Base-by-base conservation (phyloP, 2,113 vertebrate genomes). In the Burhinus oedicnemus region DNA sequence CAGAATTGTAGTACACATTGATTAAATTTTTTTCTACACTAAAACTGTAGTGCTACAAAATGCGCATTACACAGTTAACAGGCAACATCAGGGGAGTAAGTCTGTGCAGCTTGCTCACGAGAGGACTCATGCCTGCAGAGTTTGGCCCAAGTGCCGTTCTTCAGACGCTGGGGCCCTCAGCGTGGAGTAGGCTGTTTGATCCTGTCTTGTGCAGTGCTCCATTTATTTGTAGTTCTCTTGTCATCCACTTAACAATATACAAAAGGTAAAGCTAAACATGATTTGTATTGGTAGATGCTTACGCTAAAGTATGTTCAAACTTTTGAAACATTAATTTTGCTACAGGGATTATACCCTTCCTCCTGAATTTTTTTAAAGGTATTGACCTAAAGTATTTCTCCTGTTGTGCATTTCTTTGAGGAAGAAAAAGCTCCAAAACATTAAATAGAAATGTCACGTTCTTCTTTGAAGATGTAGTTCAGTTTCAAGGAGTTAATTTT, bases 361-460 rank as follows among this genome's bases (percentile, higher is more conserved):
- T 80, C 5, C 5, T 86, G 30, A 21, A 10, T 65, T 21, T 79
- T 60, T 76, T 18, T 1, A 15, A 77, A 81, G n/a, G 6, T 52
- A 34, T 29, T 42, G 65, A 27, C 36, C 26, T 72, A 22, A 60
- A 29, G 5, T 80, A 30, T 54, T 82, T 75, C 17, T 64, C 9
- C 38, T 71, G 34, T 29, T 90, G 25, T 40, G 51, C 36, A 27
- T 40, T 78, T 75, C 8, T 42, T 58, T 30, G 8, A 11, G 5
- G 0, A 8, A 11, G 5, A 0, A 13, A n/a, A 77, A 42, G 8
- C 32, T 78, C 12, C 0, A 4, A 71, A 62, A 34, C 29, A 13
- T 55, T 51, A 27, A 69, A 34, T 6, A 81, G 81, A 44, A 61
- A 42, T n/a, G 9, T 18, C 6, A 5, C 21, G 8, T 64, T 69